These are phyloP conservation scores for Mylabris phalerata DNA, from an alignment of 1,140 invertebrate species.

Conservation along the genomic window DNA sequence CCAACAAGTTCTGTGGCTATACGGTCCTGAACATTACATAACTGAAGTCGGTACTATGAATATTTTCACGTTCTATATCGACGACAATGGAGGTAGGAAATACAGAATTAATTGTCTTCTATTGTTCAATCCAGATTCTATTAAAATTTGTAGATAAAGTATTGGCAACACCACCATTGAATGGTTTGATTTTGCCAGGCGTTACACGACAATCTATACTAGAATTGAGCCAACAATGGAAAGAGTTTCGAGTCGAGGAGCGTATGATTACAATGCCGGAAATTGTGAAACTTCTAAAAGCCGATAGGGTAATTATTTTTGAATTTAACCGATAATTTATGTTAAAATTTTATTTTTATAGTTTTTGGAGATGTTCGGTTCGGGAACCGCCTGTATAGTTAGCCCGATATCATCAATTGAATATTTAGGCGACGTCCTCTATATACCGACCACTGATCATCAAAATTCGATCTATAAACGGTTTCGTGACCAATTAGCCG, in stretches of 20 bases:
- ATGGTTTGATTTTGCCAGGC: constrained; percentile 89
- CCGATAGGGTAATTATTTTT: constrained; percentile 70
- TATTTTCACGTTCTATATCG: constrained; percentile 83
- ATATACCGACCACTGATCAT: constrained; percentile 71
- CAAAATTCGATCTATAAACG: constrained; percentile 57
- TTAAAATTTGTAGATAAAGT: constrained; percentile 67
- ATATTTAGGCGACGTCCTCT: constrained; percentile 58
- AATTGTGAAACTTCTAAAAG: constrained; percentile 62
- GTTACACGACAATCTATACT: constrained; percentile 85
- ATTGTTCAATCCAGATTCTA: background rate
- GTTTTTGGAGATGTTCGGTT: constrained; percentile 90
- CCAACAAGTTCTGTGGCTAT: constrained; percentile 97
- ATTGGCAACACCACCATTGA: constrained; percentile 86
- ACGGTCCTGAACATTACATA: constrained; percentile 86
- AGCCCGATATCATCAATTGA: constrained; percentile 80
- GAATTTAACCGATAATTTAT: background rate
- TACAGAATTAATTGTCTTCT: background rate
- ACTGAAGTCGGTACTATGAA: constrained; percentile 99
- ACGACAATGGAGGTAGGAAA: constrained; percentile 79
- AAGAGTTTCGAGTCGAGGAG: constrained; percentile 82
- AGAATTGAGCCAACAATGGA: constrained; percentile 74
- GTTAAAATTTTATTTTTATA: constrained; percentile 42
- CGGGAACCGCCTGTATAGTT: constrained; percentile 89
- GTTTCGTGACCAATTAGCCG: constrained; percentile 64
- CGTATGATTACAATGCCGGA: constrained; percentile 80